Conservation (phyloP, 2,888 invertebrate genomes). For the Pristionchus arcanus region DNA sequence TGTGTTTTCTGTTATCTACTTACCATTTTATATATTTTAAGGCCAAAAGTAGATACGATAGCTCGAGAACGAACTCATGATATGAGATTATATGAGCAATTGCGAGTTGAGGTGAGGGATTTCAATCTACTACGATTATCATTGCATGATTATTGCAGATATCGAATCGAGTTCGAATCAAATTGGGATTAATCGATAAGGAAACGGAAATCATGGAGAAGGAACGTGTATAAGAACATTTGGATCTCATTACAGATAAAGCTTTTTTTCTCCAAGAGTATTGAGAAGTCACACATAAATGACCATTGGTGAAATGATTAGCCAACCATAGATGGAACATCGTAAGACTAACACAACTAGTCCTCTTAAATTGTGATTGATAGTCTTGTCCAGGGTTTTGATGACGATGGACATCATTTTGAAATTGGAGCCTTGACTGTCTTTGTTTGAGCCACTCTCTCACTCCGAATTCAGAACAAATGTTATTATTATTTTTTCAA, state of each 20-base stretch:
- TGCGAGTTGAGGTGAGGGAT: not conserved
- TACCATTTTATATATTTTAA: not conserved
- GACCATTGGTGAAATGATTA: no score
- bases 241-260: not conserved
- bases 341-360: no score
- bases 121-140: not conserved
- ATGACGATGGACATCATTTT: no score
- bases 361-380: no score
- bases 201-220: not conserved
- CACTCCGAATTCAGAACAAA: no score
- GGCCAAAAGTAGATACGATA: not conserved
- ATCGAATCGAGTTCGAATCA: not conserved
- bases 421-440: no score
- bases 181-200: not conserved
- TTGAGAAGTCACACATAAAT: no score
- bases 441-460: no score
- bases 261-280: not conserved
- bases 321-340: no score
- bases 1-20: not conserved
- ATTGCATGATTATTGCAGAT: not conserved
- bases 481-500: no score
- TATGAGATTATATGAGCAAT: conserved; percentile 22
- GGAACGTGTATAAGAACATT: not conserved
- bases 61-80: conserved; percentile 5
- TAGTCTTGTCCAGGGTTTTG: no score